Evolutionary conservation across 2,113 vertebrate species (phyloP), one percentile per base, ranked within the genome.

Genomic region (Anoplopoma fimbria): DNA sequence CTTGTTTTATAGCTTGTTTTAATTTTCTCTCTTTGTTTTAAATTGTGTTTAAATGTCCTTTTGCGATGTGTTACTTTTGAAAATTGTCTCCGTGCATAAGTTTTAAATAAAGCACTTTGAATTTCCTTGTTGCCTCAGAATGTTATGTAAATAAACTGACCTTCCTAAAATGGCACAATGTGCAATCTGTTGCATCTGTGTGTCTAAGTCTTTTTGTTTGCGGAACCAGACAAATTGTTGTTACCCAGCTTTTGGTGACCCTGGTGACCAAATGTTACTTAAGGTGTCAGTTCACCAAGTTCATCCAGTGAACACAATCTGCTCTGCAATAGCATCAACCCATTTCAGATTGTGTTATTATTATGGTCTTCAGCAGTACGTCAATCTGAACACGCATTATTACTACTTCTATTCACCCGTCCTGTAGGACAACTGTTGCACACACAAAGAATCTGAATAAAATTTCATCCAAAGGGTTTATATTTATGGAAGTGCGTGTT

Each of bases 241-340:
- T 63, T 67, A 81, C 78, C 85, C 17, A 85, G 27, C 47, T 29
- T 79, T 14, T 58, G 1, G 1, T 5, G 55, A 58, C 25, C 13
- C 21, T 36, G 21, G 25, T 14, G 34, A 81, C 23, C 15, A 13
- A 17, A 29, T 13, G 36, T 29, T 7, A 42, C 19, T 10, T 29
- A 12, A 10, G 8, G 38, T 12, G 38, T 73, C n/a, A 61, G 53
- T 33, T 31, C 4, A 6, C n/a, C 12, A 9, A 15, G 9, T 12
- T 69, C 2, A 58, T 25, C 12, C n/a, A 57, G 8, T 14, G 12
- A 36, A 45, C 29, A 31, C 12, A 12, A 14, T 38, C 38, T 38
- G 19, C 25, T 8, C 9, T 15, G 1, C 27, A n/a, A 19, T 17
- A 19, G 3, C 49, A 60, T 25, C 12, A 2, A 4, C 29, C 33